Base-by-base conservation (phyloP, 2,888 invertebrate species). In the Drosophila antonietae region DNA sequence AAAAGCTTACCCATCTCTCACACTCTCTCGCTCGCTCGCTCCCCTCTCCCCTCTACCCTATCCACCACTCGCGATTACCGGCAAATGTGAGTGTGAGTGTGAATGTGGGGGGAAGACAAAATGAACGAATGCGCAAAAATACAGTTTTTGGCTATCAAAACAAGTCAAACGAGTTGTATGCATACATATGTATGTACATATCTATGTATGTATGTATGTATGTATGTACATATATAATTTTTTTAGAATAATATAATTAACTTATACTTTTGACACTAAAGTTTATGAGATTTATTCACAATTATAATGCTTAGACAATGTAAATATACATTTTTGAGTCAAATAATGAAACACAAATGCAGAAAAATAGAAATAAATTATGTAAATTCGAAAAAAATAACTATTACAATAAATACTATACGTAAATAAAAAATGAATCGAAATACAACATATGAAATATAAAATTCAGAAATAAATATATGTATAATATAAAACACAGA, bases 101-200 rank as follows among this genome's bases (percentile, higher is more conserved):
- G 20, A 12, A 14, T 44, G 20, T 49, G 15, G 15, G 28, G 23
- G 18, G 8, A 37, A n/a, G 28, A 41, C 37, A 31, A 43, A 68
- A 18, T 5, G 35, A 44, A 37, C 28, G 12, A 66, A 67, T 20
- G 53, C 33, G 43, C 47, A 55, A 46, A 46, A 73, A 53, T 68
- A 63, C 44, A 46, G 51, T 71, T 71, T 68, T 35, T 41, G 39
- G 35, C 41, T 15, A 52, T 51, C 14, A 57, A 71, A 71, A 71
- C 73, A 56, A 73, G 67, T 59, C 43, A 56, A 73, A 73, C 74
- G 74, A 58, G 62, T 73, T 73, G 53, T 52, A 37, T 41, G 28
- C 28, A 28, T 28, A 28, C 28, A 28, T 6, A 28, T 6, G 6
- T 28, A 28, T 1, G 1, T 28, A 28, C 28, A 28, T 28, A 23